phyloP scores from a whole-genome alignment of 2,888 invertebrate genomes.

The Ashinkailepas kermadecensis region DNA sequence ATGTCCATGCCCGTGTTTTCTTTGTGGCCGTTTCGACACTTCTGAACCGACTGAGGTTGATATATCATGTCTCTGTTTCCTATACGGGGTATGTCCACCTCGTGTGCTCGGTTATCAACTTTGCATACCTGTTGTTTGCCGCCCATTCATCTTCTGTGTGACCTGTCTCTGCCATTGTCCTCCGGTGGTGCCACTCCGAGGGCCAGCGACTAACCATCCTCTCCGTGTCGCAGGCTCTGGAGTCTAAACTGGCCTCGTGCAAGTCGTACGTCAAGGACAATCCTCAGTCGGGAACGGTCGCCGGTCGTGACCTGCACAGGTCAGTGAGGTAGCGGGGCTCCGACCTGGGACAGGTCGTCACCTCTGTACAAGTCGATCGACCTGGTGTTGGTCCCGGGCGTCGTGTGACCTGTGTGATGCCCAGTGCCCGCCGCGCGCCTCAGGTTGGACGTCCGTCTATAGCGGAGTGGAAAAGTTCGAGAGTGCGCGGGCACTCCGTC shows the following conservation, averaged over 20 bases:
- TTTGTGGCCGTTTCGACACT: too few species aligned
- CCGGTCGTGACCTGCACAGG: constrained; percentile 6
- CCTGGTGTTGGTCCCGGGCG: not conserved
- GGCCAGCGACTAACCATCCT: not conserved
- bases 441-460: not conserved
- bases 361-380: not conserved
- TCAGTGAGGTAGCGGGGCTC: not conserved
- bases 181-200: not conserved
- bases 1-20: too few species aligned
- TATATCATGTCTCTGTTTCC: not conserved
- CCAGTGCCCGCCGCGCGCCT: not conserved
- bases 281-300: not conserved
- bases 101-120: not conserved
- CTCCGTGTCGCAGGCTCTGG: constrained; percentile 47
- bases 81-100: not conserved
- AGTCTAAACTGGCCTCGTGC: constrained; percentile 59
- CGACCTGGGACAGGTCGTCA: not conserved
- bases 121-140: too few species aligned
- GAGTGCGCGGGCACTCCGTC: too few species aligned
- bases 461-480: too few species aligned
- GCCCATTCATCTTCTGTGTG: too few species aligned
- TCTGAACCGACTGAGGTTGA: not conserved
- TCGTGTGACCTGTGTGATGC: too few species aligned
- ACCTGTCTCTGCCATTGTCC: not conserved
- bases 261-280: constrained; percentile 44